Percentiles rank a stretch among this genome's conserved stretches.
These are phyloP conservation scores for Syngnathus typhle DNA, from an alignment of 2,113 vertebrate genomes.

Conservation along the genomic window DNA sequence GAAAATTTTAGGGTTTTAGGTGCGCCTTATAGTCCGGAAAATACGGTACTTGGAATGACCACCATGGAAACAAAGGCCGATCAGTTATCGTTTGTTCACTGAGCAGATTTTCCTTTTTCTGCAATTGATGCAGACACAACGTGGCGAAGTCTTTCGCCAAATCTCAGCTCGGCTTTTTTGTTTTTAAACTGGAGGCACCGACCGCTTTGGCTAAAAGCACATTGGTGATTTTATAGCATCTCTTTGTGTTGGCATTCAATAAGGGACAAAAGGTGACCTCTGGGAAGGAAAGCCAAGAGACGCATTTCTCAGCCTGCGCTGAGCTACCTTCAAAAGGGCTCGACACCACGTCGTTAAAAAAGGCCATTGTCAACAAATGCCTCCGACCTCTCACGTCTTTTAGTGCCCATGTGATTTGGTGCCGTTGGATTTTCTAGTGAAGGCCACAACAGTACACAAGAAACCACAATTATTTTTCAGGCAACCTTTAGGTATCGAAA, in stretches of 20 bases:
- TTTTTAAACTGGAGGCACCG: background rate
- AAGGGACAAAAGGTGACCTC: slow-evolving; percentile 44
- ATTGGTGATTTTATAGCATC: slow-evolving; percentile 35
- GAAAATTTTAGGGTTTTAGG: too few species aligned
- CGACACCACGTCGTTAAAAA: slow-evolving; percentile 26
- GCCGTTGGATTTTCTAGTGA: background rate
- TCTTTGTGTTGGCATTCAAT: slow-evolving; percentile 49
- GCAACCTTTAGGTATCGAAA: too few species aligned
- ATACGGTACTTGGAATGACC: too few species aligned
- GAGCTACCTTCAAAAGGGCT: slow-evolving; percentile 18
- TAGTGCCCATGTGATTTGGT: background rate
- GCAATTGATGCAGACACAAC: background rate
- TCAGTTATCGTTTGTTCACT: background rate
- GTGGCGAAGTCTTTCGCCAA: background rate
- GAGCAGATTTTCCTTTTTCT: background rate
- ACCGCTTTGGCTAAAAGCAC: slow-evolving; percentile 21
- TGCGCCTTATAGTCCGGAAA: too few species aligned
- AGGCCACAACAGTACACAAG: background rate
- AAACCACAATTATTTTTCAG: too few species aligned
- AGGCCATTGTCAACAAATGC: background rate
- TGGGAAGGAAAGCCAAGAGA: slow-evolving; percentile 18
- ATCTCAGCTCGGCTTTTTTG: background rate
- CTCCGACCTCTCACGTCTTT: background rate
- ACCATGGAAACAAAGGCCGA: background rate
- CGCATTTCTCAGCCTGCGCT: slow-evolving; percentile 27